Conservation (phyloP, 2,888 invertebrate species). For the Eledone cirrhosa region DNA sequence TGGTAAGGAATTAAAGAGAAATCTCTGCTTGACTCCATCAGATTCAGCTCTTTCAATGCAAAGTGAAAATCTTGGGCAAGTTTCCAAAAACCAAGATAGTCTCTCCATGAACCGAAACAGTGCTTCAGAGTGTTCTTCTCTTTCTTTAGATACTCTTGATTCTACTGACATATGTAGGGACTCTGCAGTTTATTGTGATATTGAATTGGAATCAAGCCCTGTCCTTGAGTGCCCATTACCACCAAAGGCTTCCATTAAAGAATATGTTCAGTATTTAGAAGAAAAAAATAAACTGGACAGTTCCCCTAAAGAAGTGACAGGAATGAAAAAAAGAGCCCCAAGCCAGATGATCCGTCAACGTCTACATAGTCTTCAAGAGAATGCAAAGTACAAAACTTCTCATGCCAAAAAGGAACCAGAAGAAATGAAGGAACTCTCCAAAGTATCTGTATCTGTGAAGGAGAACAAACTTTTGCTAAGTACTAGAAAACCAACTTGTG, state of each 20-base stretch:
- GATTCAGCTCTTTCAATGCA: slow-evolving; percentile 55
- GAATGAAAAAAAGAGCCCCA: slow-evolving; percentile 50
- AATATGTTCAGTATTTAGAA: slow-evolving; percentile 54
- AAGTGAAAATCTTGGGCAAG: slow-evolving; percentile 39
- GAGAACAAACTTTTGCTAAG: slow-evolving; percentile 36
- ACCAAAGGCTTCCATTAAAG: slow-evolving; percentile 42
- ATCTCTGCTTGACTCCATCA: slow-evolving; percentile 40
- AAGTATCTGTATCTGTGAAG: slow-evolving; percentile 4
- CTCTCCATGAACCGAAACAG: slow-evolving; percentile 6
- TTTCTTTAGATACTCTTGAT: slow-evolving; percentile 46
- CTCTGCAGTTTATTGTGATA: slow-evolving; percentile 84
- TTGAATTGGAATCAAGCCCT: slow-evolving; percentile 39
- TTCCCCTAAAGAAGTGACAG: slow-evolving; percentile 39
- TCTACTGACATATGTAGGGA: slow-evolving; percentile 80
- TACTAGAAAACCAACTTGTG: slow-evolving; percentile 13
- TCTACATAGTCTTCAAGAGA: slow-evolving; percentile 50
- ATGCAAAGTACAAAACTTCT: slow-evolving; percentile 36
- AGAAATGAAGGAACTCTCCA: background rate
- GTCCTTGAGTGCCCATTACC: slow-evolving; percentile 27
- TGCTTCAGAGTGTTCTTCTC: slow-evolving; percentile 35
- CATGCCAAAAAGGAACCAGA: slow-evolving; percentile 30
- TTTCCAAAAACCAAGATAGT: background rate
- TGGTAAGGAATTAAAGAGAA: background rate
- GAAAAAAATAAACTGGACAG: slow-evolving; percentile 41
- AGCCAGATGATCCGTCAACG: slow-evolving; percentile 53